These are phyloP conservation scores for Mesocentrotus franciscanus DNA, from an alignment of 53 echinoderm and acorn worm genomes.

Conservation along the genomic window DNA sequence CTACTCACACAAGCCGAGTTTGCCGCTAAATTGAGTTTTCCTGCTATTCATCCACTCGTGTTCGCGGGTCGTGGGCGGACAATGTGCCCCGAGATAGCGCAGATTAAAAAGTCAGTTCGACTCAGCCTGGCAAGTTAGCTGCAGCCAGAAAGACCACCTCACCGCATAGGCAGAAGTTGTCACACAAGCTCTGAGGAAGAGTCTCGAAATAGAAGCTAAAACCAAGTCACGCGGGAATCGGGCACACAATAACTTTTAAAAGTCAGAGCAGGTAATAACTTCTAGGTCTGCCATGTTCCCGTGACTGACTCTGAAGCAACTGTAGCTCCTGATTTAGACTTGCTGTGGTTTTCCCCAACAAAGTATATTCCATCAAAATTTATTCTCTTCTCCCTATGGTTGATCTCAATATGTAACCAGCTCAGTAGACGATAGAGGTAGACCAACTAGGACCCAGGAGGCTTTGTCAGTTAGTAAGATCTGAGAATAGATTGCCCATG, in stretches of 20 bases:
- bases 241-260: not conserved
- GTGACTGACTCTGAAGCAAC: not conserved
- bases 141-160: slow-evolving; percentile 6
- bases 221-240: not conserved
- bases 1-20: slow-evolving; percentile 39
- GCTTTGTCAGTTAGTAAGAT: not conserved
- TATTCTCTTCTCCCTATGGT: not conserved
- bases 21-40: slow-evolving; percentile 65
- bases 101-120: not conserved
- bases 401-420: not conserved
- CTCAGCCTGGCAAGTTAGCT: not conserved
- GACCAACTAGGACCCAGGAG: not conserved
- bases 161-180: not conserved
- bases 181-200: slow-evolving; percentile 7
- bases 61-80: slow-evolving; percentile 44
- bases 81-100: slow-evolving; percentile 5
- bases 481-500: not conserved
- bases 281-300: not conserved
- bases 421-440: not conserved
- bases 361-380: not conserved
- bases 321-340: not conserved
- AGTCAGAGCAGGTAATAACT: slow-evolving; percentile 27
- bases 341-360: not conserved
- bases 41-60: slow-evolving; percentile 60
- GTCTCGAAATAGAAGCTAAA: slow-evolving; percentile 13